These are phyloP conservation scores for Aleiodes testaceus DNA, from an alignment of 2,888 invertebrate species.

Conservation along the genomic window DNA sequence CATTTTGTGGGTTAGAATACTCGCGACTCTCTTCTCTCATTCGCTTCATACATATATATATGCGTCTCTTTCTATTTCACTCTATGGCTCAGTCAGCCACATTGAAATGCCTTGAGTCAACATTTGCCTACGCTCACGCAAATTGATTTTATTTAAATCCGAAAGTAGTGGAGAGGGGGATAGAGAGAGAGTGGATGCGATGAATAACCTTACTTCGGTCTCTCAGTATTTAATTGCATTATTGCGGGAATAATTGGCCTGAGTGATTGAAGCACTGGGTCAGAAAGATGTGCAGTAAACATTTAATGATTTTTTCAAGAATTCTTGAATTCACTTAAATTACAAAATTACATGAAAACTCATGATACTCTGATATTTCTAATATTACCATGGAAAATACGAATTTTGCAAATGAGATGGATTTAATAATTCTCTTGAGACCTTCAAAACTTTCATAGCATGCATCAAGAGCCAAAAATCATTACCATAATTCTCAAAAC, in stretches of 20 bases:
- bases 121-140: constrained; percentile 70
- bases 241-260: constrained; percentile 58
- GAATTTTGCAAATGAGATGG: not conserved
- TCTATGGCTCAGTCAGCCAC: constrained; percentile 64
- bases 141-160: constrained; percentile 71
- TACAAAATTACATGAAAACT: too few species aligned
- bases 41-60: constrained; percentile 50
- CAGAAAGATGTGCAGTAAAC: not conserved
- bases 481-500: constrained; percentile 11
- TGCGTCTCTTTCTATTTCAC: constrained; percentile 38
- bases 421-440: constrained; percentile 5
- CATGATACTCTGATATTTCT: too few species aligned
- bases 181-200: constrained; percentile 30
- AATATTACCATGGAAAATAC: not conserved
- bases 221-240: constrained; percentile 64
- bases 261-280: constrained; percentile 52
- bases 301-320: too few species aligned
- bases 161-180: constrained; percentile 60
- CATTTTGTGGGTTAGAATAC: constrained; percentile 61
- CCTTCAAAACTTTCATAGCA: not conserved
- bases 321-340: too few species aligned
- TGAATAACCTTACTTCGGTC: constrained; percentile 47
- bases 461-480: constrained; percentile 1
- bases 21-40: constrained; percentile 56
- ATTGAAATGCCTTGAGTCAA: constrained; percentile 71